These are phyloP conservation scores for Anoura caudifer DNA, from an alignment of 2,113 vertebrate genomes.

Conservation along the genomic window DNA sequence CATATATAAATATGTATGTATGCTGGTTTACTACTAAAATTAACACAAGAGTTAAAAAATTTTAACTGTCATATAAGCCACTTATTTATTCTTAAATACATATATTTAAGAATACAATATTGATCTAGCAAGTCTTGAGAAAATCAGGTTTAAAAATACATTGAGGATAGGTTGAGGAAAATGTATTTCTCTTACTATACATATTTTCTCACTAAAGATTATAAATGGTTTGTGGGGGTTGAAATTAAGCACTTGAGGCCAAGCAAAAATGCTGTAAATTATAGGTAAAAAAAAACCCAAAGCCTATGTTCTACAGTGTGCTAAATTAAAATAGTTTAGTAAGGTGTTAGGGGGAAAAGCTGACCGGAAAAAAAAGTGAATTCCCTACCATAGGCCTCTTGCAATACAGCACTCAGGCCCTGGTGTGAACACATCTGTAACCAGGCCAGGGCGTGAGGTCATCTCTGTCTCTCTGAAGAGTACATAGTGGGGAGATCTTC, in stretches of 20 bases:
- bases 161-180: neutral
- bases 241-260: constrained; percentile 51
- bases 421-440: neutral
- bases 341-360: neutral
- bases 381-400: constrained; percentile 1
- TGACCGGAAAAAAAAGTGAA: neutral
- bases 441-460: neutral
- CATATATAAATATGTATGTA: neutral
- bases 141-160: constrained; percentile 34
- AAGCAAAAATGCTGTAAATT: constrained; percentile 57
- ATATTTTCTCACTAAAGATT: constrained; percentile 40
- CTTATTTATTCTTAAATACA: neutral
- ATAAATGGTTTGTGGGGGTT: constrained; percentile 40
- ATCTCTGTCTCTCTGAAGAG: constrained; percentile 40
- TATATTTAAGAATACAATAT: neutral
- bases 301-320: constrained; percentile 19
- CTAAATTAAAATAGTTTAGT: constrained; percentile 41
- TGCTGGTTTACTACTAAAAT: neutral
- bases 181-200: neutral
- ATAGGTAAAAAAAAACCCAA: constrained; percentile 50
- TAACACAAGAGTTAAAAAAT: neutral
- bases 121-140: neutral
- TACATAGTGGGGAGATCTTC: neutral
- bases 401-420: constrained; percentile 14
- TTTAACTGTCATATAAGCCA: neutral